phyloP scores from a whole-genome alignment of 2,888 invertebrate species.

The Ectobius pallidus region DNA sequence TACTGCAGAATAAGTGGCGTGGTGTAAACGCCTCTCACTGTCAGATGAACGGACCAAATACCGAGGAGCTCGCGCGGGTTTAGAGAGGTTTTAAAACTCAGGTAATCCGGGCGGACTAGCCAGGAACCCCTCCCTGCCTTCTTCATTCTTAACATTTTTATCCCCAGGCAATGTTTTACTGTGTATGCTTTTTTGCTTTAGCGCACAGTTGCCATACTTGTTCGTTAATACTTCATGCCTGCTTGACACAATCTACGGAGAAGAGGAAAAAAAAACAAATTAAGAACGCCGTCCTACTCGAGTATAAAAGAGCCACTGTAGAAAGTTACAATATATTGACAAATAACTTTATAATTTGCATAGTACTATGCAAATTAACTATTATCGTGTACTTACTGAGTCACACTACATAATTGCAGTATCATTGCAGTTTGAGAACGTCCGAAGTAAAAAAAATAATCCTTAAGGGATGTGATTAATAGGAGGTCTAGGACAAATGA shows the following conservation, averaged over 20 bases:
- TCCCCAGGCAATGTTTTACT: slow-evolving; percentile 32
- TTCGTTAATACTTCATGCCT: slow-evolving; percentile 7
- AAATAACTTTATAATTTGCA: too few species aligned
- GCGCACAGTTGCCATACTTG: slow-evolving; percentile 29
- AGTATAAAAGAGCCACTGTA: too few species aligned
- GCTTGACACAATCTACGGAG: background rate
- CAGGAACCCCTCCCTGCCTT: background rate
- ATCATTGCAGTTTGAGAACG: too few species aligned
- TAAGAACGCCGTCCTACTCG: background rate
- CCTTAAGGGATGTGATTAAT: too few species aligned
- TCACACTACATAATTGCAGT: too few species aligned
- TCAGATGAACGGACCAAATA: background rate
- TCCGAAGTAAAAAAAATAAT: too few species aligned
- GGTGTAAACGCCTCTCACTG: background rate
- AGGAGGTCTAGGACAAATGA: too few species aligned
- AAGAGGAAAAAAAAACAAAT: background rate
- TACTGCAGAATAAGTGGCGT: too few species aligned
- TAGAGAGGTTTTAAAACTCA: slow-evolving; percentile 26
- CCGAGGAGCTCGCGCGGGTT: background rate
- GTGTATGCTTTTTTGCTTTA: slow-evolving; percentile 21
- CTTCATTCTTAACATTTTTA: slow-evolving; percentile 37
- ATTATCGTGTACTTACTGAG: too few species aligned
- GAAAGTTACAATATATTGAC: too few species aligned
- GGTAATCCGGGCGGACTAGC: slow-evolving; percentile 22
- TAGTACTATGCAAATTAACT: too few species aligned